A percentile compares a stretch with the other conserved stretches of the same genome.
phyloP scores from a whole-genome alignment of 2,113 vertebrate species.

The Monarcha castaneiventris region DNA sequence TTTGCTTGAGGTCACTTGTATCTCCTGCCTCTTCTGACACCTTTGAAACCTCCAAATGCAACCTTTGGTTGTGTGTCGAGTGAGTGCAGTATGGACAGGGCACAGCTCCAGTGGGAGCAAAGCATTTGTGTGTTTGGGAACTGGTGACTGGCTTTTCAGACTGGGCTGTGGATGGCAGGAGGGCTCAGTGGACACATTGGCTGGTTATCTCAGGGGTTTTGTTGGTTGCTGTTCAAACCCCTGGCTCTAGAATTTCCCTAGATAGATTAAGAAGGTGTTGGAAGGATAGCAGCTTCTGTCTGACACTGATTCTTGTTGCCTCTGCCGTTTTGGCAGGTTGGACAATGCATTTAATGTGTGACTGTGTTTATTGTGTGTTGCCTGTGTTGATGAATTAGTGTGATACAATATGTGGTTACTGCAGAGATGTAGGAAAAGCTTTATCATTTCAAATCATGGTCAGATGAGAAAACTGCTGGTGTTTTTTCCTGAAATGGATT shows the following conservation, averaged over 20 bases:
- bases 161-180: neutral
- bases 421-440: neutral
- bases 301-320: neutral
- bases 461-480: neutral
- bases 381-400: neutral
- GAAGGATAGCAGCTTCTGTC: neutral
- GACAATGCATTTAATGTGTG: neutral
- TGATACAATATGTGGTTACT: neutral
- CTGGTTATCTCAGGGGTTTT: neutral
- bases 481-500: neutral
- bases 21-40: neutral
- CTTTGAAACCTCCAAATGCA: neutral
- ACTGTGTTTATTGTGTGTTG: neutral
- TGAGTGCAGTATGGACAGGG: accelerated
- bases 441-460: neutral
- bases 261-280: neutral
- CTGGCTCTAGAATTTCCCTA: neutral
- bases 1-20: neutral
- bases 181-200: neutral
- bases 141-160: neutral
- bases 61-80: neutral
- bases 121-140: neutral
- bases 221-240: neutral
- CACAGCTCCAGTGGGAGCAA: neutral
- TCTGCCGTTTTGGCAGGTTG: neutral